Evolutionary conservation across 1,140 invertebrate species (phyloP), one percentile per base, ranked within the genome.

Genomic region (Octopus bimaculoides): DNA sequence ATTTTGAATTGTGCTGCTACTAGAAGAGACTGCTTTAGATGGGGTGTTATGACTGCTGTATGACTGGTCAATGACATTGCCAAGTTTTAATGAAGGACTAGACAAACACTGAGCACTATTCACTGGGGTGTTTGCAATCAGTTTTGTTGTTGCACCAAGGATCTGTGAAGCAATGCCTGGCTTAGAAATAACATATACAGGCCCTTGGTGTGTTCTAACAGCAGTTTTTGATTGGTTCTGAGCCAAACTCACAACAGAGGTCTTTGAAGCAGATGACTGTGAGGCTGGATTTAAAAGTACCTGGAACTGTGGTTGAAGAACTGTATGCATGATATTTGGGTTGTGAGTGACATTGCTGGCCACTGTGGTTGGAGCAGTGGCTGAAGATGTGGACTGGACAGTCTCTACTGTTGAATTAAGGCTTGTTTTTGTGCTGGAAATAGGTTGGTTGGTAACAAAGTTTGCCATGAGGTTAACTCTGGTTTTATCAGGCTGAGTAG

Each of bases 111-210:
- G 66, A n/a, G 7, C 77, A 61, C 54, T 78, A 20, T 52, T 55
- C 14, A 69, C 54, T 20, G 54, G 54, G 7, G 53, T 54, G 12
- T 9, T 61, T 61, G 77, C 54, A 55, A 53, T 53, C 8, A 77
- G 52, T 53, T 52, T 77, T 14, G 66, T n/a, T 69, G 14, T 20
- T n/a, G 8, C 14, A 14, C 66, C 66, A 71, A 71, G 14, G 6
- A 71, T 8, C 17, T 71, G 66, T 71, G 66, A 71, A 20, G 7
- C 14, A 5, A 71, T 20, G 26, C 66, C 66, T 12, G 17, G 66
- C 14, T 71, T 71, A 71, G 66, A 71, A 71, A 71, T 71, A 6
- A 71, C 66, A 71, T 71, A 71, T n/a, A 71, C 66, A 71, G 66
- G 66, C 26, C 66, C 66, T 71, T 71, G 66, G 1, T 71, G 66